Evolutionary conservation across 2,797 vertebrate species (phyloP), one percentile per base, ranked within the genome.

Genomic region (Semaprochilodus insignis): DNA sequence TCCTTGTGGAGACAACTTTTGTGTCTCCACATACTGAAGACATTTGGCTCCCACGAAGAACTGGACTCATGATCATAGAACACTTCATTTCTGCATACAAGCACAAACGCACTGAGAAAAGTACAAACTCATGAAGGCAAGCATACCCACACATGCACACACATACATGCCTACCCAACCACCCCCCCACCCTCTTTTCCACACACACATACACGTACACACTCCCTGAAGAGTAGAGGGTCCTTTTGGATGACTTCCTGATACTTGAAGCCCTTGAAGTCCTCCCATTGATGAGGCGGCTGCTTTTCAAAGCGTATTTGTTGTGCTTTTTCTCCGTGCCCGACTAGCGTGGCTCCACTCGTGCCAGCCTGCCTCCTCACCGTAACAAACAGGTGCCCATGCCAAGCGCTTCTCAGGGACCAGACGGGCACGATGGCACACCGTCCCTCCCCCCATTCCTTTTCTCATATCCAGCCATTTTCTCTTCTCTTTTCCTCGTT

Each of bases 261-360:
- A 48, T 89, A 83, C 91, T 91, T 92, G 84, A 93, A 92, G 87
- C 87, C 91, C 88, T 93, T 93, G 89, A 92, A 90, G 88, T 90
- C 89, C 84, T 90, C 89, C 83, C 89, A 91, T 91, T 92, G 90
- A 91, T 93, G 87, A 88, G 86, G 73, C 81, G 86, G 88, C 87
- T 66, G 69, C 77, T 77, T 90, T 92, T 92, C 88, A 91, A 92
- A 92, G 89, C 87, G 87, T 89, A 92, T 94, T 91, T 92, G 89
- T 85, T 89, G 81, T 82, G 85, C 78, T 80, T 91, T 88, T 85
- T 89, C 87, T 86, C 84, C 71, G 73, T 87, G 85, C 86, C 85
- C 83, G 82, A 89, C 85, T 87, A 90, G 88, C 81, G 73, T 88
- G 84, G 77, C 86, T 82, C 88, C 83, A 84, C 78, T 75, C 55